These are phyloP conservation scores for Turdus rufiventris DNA, from an alignment of 2,113 vertebrate genomes.

Conservation along the genomic window DNA sequence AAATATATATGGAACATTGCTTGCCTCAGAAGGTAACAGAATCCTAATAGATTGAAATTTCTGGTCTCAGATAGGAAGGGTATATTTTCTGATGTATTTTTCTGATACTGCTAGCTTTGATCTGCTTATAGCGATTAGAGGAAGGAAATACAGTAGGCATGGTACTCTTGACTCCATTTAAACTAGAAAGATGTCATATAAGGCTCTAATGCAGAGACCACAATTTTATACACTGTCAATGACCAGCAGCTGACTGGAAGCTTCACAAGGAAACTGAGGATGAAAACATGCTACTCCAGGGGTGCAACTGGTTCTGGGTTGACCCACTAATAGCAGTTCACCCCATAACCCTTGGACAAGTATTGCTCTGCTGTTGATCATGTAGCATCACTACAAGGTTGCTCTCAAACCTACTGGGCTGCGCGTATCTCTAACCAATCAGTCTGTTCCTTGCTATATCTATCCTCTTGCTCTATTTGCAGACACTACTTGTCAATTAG, in stretches of 20 bases:
- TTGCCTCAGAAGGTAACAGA: neutral
- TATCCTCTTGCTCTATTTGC: neutral
- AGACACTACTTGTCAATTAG: neutral
- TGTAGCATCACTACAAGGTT: neutral
- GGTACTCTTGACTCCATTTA: neutral
- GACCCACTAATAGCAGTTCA: neutral
- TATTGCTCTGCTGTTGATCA: neutral
- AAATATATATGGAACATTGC: neutral
- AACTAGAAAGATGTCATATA: neutral
- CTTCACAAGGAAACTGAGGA: neutral
- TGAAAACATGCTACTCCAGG: neutral
- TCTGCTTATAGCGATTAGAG: neutral
- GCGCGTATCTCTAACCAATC: fast-evolving
- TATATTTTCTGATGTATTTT: neutral
- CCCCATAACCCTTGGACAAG: neutral
- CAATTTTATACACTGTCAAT: neutral
- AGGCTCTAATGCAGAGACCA: neutral
- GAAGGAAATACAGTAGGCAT: neutral
- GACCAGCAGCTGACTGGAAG: neutral
- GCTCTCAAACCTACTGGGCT: neutral
- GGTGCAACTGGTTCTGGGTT: neutral
- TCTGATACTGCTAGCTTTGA: neutral
- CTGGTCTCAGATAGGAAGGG: neutral
- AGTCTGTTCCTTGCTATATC: neutral
- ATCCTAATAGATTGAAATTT: neutral